These are phyloP conservation scores for Okapia johnstoni DNA, from an alignment of 2,113 vertebrate genomes.

Conservation along the genomic window DNA sequence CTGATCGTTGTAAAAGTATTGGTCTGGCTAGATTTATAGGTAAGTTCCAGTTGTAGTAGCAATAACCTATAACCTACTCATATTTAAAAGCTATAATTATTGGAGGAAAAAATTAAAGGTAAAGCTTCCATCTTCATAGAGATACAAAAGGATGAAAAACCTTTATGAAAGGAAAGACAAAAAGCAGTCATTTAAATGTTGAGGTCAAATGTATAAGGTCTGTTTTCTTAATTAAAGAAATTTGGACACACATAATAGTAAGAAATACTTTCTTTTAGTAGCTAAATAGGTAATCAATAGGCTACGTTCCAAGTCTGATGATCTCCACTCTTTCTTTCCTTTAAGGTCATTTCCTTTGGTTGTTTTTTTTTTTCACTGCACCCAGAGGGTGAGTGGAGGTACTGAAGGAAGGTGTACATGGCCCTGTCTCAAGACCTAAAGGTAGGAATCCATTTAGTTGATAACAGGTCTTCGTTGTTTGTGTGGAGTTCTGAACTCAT, in stretches of 20 bases:
- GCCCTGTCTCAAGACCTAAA: not conserved
- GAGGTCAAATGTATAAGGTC: slow-evolving; percentile 3
- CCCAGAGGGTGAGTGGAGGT: not conserved
- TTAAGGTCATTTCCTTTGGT: not conserved
- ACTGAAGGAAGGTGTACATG: not conserved
- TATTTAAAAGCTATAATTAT: slow-evolving; percentile 35
- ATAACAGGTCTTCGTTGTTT: not conserved
- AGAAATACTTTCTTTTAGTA: not conserved
- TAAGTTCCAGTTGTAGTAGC: slow-evolving; percentile 23
- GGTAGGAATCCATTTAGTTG: not conserved
- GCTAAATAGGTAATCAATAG: not conserved
- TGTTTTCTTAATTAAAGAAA: slow-evolving; percentile 28
- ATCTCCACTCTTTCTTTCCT: not conserved
- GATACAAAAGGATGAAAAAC: not conserved
- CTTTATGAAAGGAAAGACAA: not conserved
- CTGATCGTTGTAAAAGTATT: not conserved
- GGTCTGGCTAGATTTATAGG: not conserved
- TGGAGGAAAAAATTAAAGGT: slow-evolving; percentile 13
- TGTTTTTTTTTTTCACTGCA: not conserved
- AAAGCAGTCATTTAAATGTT: not conserved
- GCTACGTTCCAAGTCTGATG: not conserved
- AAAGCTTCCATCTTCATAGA: not conserved
- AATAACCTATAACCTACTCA: not conserved
- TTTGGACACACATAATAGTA: not conserved
- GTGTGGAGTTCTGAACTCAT: not conserved